phyloP scores from a whole-genome alignment of 2,797 vertebrate genomes.

The Poecile montanus region DNA sequence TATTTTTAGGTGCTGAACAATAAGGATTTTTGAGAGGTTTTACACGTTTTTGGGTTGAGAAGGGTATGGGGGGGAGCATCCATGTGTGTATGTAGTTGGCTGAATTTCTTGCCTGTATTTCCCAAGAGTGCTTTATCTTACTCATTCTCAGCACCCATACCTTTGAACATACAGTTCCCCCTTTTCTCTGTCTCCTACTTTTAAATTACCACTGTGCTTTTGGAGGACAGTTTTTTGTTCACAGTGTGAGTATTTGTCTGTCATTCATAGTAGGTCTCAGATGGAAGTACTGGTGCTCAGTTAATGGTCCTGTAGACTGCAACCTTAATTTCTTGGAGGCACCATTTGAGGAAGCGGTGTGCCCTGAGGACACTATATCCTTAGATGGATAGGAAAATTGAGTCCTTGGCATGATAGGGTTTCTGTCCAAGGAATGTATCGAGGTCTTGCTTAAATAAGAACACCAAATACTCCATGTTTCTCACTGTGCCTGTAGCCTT shows the following conservation, averaged over 20 bases:
- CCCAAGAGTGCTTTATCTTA: background rate
- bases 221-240: background rate
- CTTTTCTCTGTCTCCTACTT: background rate
- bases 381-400: slow-evolving; percentile 67
- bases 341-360: slow-evolving; percentile 10
- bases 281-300: background rate
- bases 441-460: slow-evolving; percentile 47
- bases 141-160: background rate
- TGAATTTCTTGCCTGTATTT: background rate
- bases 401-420: background rate
- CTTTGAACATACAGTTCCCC: background rate
- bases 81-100: background rate
- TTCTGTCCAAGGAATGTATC: slow-evolving; percentile 56
- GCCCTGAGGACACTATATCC: slow-evolving; percentile 32
- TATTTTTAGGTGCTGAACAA: background rate
- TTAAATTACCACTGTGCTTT: background rate
- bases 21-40: background rate
- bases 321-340: slow-evolving; percentile 27
- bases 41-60: background rate
- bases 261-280: background rate
- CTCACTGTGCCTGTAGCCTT: background rate
- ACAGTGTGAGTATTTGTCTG: background rate
- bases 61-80: background rate
- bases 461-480: slow-evolving; percentile 18
- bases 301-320: slow-evolving; percentile 6